Evolutionary conservation across 2,888 invertebrate genomes (phyloP), one percentile per base, ranked within the genome.

Genomic region (Leucania comma): DNA sequence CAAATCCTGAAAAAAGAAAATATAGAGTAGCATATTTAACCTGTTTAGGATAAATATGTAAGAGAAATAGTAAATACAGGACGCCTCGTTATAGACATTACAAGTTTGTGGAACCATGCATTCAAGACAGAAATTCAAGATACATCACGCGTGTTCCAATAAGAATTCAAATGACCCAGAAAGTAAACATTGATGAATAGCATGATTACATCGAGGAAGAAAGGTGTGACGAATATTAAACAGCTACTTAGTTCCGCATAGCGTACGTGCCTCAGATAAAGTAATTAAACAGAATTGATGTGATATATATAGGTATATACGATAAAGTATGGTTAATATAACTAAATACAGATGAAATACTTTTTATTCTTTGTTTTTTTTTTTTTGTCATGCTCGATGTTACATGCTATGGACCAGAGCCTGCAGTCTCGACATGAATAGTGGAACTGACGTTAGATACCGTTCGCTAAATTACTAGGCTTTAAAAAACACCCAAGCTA

Each of bases 231-330:
- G 75, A 80, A 82, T 80, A 85, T 82, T 73, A 82, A 82, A 82
- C 85, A 78, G 83, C 74, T 78, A 75, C 72, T 85, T 77, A 70
- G 81, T 80, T 81, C 81, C 85, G 78, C 81, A 83, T 85, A 80
- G 78, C 80, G 71, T 71, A 72, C 74, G 75, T 78, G 83, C 75
- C 61, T 76, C 63, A 78, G 72, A 83, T 82, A 80, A 76, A 78
- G 68, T 74, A 75, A 79, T 82, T 81, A 81, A 74, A 81, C 68
- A 76, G 58, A 74, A 72, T 77, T 61, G 62, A 81, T 68, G 71
- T 69, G 68, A 72, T 64, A 72, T 75, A 76, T 53, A 59, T 68
- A 60, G 76, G 76, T 68, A 78, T 35, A 68, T 72, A 72, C 69
- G 78, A 59, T 66, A 48, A 57, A 51, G 20, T 77, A 64, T 42